Evolutionary conservation across 1,140 invertebrate species (phyloP), one percentile per base, ranked within the genome.

Genomic region (Drosophila sucinea): DNA sequence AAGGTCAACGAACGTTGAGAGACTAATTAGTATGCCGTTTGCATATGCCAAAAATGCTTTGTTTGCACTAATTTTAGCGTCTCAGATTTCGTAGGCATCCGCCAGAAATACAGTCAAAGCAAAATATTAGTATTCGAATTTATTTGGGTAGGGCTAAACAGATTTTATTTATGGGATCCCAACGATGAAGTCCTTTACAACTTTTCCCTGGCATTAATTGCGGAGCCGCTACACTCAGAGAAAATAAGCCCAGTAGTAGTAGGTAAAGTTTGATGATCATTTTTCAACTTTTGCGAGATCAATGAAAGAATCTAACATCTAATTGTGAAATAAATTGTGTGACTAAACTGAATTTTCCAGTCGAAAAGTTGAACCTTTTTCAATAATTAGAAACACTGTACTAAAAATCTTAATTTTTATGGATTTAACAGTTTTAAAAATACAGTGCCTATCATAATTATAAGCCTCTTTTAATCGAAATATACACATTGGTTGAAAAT

Each of bases 11-110:
- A 51, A 51, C 44, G 44, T 27, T 10, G 44, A 35, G 8, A 25
- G 11, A 54, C 57, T 85, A 85, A 85, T 85, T 85, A 85, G 81
- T 86, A 85, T 81, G 74, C 81, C 74, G 78, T 70, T 86, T 86
- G 78, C 81, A 77, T 81, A 60, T 65, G 55, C 33, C 74, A 78
- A 71, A 86, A 86, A 84, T 79, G 78, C 84, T 86, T 84, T 84
- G 82, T 84, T 84, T 84, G 81, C 82, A 84, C 82, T 84, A 86
- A 86, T 86, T 85, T 81, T 65, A 44, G 55, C 63, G 69, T 38
- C 63, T 55, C 47, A 77, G 51, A 68, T 75, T 68, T 68, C 41
- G 7, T 11, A 27, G 32, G 44, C 61, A 30, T 38, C 11, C 25
- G 25, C 1, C 23, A 2, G 29, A 30, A 2, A 54, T 17, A 74